Conservation (phyloP, 2,888 invertebrate genomes). For the Dasysyrphus albostriatus region DNA sequence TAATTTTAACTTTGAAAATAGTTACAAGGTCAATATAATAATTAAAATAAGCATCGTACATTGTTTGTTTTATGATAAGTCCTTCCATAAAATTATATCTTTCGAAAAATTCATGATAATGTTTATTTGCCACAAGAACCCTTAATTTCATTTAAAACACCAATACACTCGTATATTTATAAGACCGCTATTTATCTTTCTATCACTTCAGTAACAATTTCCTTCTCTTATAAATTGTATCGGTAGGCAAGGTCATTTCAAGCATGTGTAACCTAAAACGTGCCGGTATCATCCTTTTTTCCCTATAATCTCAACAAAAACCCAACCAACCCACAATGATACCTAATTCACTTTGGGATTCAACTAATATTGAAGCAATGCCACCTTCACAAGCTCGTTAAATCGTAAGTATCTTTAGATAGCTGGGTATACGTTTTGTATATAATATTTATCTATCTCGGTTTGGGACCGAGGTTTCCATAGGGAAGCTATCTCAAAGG, state of each 20-base stretch:
- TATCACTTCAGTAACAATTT: slow-evolving; percentile 3
- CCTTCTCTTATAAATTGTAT: slow-evolving; percentile 1
- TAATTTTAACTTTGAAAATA: too few relatives aligned
- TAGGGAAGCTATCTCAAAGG: background rate
- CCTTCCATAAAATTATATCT: background rate
- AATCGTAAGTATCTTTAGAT: slow-evolving; percentile 18
- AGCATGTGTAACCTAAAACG: slow-evolving; percentile 30
- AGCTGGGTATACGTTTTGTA: background rate
- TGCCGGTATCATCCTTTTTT: slow-evolving; percentile 31
- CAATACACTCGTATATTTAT: background rate
- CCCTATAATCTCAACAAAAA: slow-evolving; percentile 32
- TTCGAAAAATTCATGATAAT: background rate
- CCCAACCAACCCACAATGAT: slow-evolving; percentile 9
- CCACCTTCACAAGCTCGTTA: slow-evolving; percentile 17
- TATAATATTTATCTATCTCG: slow-evolving; percentile 5
- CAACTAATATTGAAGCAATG: slow-evolving; percentile 45
- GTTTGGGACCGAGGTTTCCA: background rate
- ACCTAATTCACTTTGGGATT: slow-evolving; percentile 44
- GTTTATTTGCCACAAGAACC: background rate
- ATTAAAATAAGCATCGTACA: background rate
- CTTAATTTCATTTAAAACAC: background rate
- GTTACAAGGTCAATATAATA: too few relatives aligned
- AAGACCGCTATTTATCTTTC: slow-evolving; percentile 5
- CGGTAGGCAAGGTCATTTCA: slow-evolving; percentile 2
- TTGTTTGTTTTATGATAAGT: background rate